A percentile compares a stretch with the other conserved stretches of the same genome.
phyloP scores from a whole-genome alignment of 2,797 vertebrate species.

The Cossypha heuglini region DNA sequence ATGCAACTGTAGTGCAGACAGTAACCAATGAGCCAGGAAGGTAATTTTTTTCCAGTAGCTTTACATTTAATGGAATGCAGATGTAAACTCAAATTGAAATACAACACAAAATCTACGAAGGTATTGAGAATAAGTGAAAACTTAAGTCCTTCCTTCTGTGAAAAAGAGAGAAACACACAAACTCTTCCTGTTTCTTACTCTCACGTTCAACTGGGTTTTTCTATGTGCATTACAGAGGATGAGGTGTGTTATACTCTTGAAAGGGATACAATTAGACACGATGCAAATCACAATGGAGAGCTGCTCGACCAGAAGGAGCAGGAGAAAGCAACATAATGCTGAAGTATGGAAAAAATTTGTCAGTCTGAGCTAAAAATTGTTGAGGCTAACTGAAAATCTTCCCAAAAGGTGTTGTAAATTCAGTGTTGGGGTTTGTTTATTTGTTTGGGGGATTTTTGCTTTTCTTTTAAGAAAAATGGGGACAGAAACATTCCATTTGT shows the following conservation, averaged over 20 bases:
- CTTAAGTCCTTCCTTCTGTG: background rate
- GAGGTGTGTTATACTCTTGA: background rate
- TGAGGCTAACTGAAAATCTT: background rate
- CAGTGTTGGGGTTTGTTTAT: rapidly evolving
- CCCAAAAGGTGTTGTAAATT: background rate
- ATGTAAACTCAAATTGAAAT: background rate
- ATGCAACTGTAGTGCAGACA: background rate
- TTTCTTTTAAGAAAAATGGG: background rate
- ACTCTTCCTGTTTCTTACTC: background rate
- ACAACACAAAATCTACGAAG: background rate
- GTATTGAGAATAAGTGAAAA: background rate
- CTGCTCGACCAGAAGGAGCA: rapidly evolving
- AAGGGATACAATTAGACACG: background rate
- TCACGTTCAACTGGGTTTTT: background rate
- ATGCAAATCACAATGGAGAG: background rate
- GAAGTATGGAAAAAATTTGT: background rate
- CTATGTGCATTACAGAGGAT: background rate
- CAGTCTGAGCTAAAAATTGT: background rate
- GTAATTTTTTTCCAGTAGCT: background rate
- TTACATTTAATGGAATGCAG: background rate
- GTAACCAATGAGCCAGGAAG: background rate
- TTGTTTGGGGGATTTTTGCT: rapidly evolving
- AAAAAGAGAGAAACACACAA: background rate
- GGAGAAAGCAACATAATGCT: background rate
- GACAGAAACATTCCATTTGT: background rate